A percentile compares a stretch with the other conserved stretches of the same genome.
Conservation (phyloP, 2,113 vertebrate genomes). For the Leucopsar rothschildi region DNA sequence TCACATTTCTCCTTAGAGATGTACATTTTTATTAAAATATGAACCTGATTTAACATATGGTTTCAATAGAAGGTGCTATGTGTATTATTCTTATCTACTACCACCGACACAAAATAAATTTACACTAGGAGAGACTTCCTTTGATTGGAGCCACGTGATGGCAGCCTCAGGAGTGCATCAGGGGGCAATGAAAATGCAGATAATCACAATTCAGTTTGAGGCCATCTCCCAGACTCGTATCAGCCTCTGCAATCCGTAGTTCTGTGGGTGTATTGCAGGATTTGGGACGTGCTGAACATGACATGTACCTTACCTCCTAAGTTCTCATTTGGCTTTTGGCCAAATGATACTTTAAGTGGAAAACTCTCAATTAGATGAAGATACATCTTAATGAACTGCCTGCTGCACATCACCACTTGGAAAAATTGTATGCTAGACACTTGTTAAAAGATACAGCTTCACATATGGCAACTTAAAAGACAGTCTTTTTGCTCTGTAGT, state of each 20-base stretch:
- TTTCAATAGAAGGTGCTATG: not conserved
- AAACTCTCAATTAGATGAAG: constrained; percentile 57
- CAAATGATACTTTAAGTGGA: constrained; percentile 52
- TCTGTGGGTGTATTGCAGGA: not conserved
- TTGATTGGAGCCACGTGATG: not conserved
- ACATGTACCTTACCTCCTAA: not conserved
- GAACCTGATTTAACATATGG: not conserved
- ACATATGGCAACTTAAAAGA: not conserved
- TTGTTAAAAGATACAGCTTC: constrained; percentile 1
- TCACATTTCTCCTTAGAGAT: not conserved
- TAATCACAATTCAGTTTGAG: not conserved
- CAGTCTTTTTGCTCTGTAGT: not conserved
- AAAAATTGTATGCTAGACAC: not conserved
- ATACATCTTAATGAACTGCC: constrained; percentile 7
- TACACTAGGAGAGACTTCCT: not conserved
- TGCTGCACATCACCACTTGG: not conserved
- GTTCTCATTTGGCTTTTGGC: constrained; percentile 24
- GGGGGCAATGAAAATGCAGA: not conserved
- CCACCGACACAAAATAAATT: not conserved
- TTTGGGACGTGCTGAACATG: not conserved
- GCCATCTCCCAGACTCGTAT: not conserved
- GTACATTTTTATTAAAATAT: not conserved
- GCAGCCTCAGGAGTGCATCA: not conserved
- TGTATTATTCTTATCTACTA: not conserved
- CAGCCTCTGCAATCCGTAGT: not conserved